Evolutionary conservation across 2,888 invertebrate genomes (phyloP).

Genomic region (Harpagoxenus sublaevis): DNA sequence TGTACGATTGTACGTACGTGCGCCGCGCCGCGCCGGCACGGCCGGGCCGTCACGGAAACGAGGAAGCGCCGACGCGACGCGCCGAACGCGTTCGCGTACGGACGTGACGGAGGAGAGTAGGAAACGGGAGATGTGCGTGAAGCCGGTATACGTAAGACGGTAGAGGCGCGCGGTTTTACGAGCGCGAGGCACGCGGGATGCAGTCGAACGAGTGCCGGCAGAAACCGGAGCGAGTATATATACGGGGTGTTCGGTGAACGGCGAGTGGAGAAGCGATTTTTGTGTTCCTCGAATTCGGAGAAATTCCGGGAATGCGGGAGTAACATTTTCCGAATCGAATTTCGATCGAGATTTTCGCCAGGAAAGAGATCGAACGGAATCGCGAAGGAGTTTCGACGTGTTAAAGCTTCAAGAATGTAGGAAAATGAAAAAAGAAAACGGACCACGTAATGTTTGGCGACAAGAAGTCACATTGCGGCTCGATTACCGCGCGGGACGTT

Average conservation of each 20-base stretch:
- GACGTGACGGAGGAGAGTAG: constrained; percentile 49
- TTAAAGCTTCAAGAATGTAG: background rate
- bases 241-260: constrained; percentile 5
- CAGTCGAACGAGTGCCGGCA: constrained; percentile 27
- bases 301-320: background rate
- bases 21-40: background rate
- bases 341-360: background rate
- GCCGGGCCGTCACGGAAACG: constrained; percentile 29
- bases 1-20: background rate
- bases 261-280: background rate
- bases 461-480: background rate
- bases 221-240: constrained; percentile 32
- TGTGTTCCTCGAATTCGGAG: background rate
- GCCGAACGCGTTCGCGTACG: background rate
- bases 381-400: background rate
- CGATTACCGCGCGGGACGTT: background rate
- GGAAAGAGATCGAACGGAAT: background rate
- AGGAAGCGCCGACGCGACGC: constrained; percentile 27
- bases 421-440: no score
- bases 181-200: constrained; percentile 22
- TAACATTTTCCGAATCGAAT: background rate
- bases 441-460: background rate
- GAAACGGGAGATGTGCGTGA: constrained; percentile 43
- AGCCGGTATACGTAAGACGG: constrained; percentile 26
- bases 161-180: constrained; percentile 37